Percentiles rank a stretch among this genome's conserved stretches.
Evolutionary conservation across 1,140 invertebrate species (phyloP).

Genomic region (Oscheius sp.): DNA sequence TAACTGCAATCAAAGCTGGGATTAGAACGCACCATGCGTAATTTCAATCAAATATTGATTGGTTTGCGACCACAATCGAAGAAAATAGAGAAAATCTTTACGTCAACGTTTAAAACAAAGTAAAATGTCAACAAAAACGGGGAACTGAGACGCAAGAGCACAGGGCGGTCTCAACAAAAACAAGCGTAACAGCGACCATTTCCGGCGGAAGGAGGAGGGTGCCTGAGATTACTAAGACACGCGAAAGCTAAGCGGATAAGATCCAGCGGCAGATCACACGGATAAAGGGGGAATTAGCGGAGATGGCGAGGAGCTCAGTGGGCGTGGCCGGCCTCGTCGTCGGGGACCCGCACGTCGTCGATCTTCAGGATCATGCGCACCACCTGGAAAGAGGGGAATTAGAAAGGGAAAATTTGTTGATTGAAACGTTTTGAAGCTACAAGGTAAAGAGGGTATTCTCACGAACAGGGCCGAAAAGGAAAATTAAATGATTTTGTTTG

Average conservation of each 20-base stretch:
- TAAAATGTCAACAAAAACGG: not conserved
- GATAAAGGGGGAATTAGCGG: not conserved
- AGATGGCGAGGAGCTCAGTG: not conserved
- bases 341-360: constrained; percentile 83
- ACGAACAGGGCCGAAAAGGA: not conserved
- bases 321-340: constrained; percentile 39
- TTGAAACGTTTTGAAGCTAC: not conserved
- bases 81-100: too few species aligned
- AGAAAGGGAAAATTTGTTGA: not conserved
- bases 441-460: not conserved
- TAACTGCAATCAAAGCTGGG: not conserved
- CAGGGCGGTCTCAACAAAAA: not conserved
- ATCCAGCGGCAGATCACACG: constrained; percentile 11
- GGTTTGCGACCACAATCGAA: too few species aligned
- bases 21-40: not conserved
- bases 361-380: constrained; percentile 99
- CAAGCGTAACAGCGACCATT: constrained; percentile 1
- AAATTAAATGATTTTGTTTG: not conserved
- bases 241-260: constrained; percentile 12
- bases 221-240: constrained; percentile 1
- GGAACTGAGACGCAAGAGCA: too few species aligned
- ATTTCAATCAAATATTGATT: too few species aligned
- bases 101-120: too few species aligned
- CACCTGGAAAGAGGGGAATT: constrained; percentile 68
- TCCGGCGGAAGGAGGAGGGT: not conserved